Percentiles rank a stretch among this genome's conserved stretches.
Evolutionary conservation across 2,797 vertebrate genomes (phyloP).

Genomic region (Lateolabrax maculatus): DNA sequence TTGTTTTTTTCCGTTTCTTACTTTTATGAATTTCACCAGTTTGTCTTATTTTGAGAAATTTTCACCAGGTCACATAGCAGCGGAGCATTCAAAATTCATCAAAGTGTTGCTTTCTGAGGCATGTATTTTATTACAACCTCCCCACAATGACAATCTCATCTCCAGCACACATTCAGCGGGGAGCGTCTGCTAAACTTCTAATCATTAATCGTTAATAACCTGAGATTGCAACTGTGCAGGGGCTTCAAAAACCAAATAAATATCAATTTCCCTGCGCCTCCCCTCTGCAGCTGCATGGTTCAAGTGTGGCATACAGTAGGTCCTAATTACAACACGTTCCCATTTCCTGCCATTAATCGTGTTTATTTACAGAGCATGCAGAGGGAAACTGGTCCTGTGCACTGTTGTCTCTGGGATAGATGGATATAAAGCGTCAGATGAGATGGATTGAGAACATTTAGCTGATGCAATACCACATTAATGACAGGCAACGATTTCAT

Average conservation of each 20-base stretch:
- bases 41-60: slow-evolving; percentile 50
- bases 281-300: slow-evolving; percentile 39
- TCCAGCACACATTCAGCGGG: slow-evolving; percentile 56
- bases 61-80: slow-evolving; percentile 50
- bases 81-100: slow-evolving; percentile 56
- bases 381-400: slow-evolving; percentile 29
- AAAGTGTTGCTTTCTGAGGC: slow-evolving; percentile 59
- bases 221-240: slow-evolving; percentile 59
- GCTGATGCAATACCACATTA: slow-evolving; percentile 64
- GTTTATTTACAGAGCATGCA: slow-evolving; percentile 49
- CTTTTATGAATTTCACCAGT: slow-evolving; percentile 37
- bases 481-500: slow-evolving; percentile 62
- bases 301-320: slow-evolving; percentile 24
- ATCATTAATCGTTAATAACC: slow-evolving; percentile 77
- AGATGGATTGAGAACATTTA: slow-evolving; percentile 60
- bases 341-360: slow-evolving; percentile 64
- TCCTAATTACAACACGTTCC: slow-evolving; percentile 56
- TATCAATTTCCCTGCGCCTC: slow-evolving; percentile 66
- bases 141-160: slow-evolving; percentile 67
- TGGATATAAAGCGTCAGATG: slow-evolving; percentile 32
- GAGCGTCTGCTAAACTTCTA: slow-evolving; percentile 48
- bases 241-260: slow-evolving; percentile 73
- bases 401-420: slow-evolving; percentile 41
- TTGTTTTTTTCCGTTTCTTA: slow-evolving; percentile 29
- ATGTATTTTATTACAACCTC: slow-evolving; percentile 71